Conservation (phyloP, 1,140 invertebrate genomes). For the Carcinoscorpius rotundicauda region DNA sequence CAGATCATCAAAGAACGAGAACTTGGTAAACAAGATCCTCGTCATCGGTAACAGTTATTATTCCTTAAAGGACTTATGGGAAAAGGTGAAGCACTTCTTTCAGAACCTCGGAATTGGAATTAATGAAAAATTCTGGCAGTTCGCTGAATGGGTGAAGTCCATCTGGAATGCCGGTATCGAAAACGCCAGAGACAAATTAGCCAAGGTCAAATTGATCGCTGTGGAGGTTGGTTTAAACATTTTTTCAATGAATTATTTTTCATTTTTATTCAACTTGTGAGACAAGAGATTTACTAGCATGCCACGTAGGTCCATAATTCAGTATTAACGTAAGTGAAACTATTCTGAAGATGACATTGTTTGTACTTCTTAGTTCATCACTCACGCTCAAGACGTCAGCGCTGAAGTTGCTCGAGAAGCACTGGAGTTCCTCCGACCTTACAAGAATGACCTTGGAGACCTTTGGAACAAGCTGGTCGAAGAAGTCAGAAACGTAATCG, state of each 20-base stretch:
- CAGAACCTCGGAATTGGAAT: not conserved
- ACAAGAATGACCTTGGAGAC: conserved; percentile 12
- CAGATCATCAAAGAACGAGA: too few relatives aligned
- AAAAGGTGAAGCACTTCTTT: conserved; percentile 13
- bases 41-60: too few relatives aligned
- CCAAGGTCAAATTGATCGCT: not conserved
- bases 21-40: too few relatives aligned
- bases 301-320: too few relatives aligned
- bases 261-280: too few relatives aligned
- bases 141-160: conserved; percentile 5
- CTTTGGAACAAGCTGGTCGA: conserved; percentile 15
- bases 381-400: conserved; percentile 8
- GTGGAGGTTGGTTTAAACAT: not conserved
- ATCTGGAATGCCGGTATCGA: not conserved
- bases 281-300: too few relatives aligned
- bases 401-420: conserved; percentile 17
- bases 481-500: conserved; percentile 14
- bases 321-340: too few relatives aligned
- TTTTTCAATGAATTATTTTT: too few relatives aligned
- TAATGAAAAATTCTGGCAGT: conserved; percentile 1
- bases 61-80: conserved; percentile 12
- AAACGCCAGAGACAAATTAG: not conserved
- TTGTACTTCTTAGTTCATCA: conserved; percentile 11
- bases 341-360: too few relatives aligned
- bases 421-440: conserved; percentile 13